These are phyloP conservation scores for Dasysyrphus albostriatus DNA, from an alignment of 2,888 invertebrate genomes.

Conservation along the genomic window DNA sequence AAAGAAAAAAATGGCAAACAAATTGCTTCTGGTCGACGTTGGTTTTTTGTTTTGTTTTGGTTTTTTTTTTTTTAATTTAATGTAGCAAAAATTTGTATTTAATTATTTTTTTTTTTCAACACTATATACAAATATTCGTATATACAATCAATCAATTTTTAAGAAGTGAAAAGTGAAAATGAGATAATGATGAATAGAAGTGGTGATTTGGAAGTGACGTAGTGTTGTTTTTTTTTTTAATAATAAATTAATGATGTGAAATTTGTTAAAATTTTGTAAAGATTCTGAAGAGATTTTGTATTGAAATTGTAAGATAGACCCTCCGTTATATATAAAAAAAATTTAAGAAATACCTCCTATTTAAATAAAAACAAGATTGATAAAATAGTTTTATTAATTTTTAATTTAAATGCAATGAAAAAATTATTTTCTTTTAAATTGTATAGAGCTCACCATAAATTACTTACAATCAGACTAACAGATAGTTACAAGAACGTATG, in stretches of 20 bases:
- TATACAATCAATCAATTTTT: constrained; percentile 48
- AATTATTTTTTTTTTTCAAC: constrained; percentile 21
- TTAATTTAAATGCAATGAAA: no score
- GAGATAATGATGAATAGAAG: constrained; percentile 3
- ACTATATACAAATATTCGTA: constrained; percentile 57
- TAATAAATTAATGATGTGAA: constrained; percentile 24
- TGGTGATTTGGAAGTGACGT: constrained; percentile 14
- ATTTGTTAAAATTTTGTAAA: not conserved
- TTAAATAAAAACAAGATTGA: no score
- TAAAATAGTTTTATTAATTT: no score
- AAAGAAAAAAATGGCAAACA: constrained; percentile 37
- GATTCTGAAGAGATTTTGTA: constrained; percentile 15
- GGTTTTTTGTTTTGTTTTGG: not conserved
- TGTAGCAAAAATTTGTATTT: constrained; percentile 47
- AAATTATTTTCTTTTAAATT: no score
- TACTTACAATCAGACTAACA: no score
- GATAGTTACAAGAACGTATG: no score
- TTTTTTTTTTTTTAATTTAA: constrained; percentile 10
- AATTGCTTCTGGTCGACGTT: constrained; percentile 50
- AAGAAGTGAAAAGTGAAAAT: constrained; percentile 43
- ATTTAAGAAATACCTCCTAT: not conserved
- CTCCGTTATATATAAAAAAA: constrained; percentile 1
- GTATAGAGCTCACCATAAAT: no score
- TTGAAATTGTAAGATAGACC: constrained; percentile 11
- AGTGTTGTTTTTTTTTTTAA: constrained; percentile 1